These are phyloP conservation scores for Argyresthia goedartella DNA, from an alignment of 2,888 invertebrate species.

Conservation along the genomic window DNA sequence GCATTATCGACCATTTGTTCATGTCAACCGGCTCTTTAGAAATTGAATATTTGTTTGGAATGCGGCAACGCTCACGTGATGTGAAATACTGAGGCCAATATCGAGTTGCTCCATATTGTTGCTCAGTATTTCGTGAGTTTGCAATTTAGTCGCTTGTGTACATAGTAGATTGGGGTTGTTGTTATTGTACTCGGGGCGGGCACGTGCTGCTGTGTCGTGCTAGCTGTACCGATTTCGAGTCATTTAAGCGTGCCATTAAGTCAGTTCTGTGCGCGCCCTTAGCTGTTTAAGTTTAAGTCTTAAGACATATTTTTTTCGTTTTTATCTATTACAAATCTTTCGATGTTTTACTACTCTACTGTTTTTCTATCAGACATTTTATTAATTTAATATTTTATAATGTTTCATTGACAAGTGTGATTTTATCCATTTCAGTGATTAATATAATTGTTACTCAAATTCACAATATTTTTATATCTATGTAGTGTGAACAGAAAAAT, in stretches of 20 bases:
- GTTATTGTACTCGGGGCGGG: background rate
- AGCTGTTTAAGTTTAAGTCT: background rate
- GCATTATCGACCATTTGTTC: no score
- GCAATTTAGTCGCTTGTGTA: background rate
- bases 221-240: background rate
- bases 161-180: background rate
- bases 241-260: background rate
- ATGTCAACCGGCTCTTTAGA: no score
- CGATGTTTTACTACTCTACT: conserved; percentile 25
- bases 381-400: conserved; percentile 9
- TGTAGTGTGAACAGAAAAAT: background rate
- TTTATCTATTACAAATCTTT: conserved; percentile 22
- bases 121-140: conserved; percentile 29
- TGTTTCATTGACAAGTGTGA: background rate
- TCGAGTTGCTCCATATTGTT: conserved; percentile 30
- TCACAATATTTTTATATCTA: background rate
- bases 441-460: background rate
- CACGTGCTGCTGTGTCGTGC: background rate
- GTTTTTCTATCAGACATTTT: conserved; percentile 31
- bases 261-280: background rate
- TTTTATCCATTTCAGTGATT: background rate
- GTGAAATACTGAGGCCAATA: conserved; percentile 39
- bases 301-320: conserved; percentile 22
- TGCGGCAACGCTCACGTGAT: background rate
- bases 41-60: background rate